These are phyloP conservation scores for Hippocampus abdominalis DNA, from an alignment of 2,113 vertebrate species.

Conservation along the genomic window DNA sequence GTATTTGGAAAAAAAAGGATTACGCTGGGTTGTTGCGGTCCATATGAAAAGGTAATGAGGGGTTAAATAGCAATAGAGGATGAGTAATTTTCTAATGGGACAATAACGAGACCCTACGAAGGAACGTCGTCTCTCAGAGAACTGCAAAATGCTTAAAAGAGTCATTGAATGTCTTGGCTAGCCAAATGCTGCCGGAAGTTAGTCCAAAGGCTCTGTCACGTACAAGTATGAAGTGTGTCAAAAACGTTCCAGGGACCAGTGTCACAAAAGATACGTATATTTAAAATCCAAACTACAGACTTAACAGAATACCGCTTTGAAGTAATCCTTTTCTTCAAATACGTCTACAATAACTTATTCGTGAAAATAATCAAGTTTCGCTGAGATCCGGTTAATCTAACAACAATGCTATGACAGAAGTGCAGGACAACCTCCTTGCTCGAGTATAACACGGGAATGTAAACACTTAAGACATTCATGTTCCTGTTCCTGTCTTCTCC, in stretches of 20 bases:
- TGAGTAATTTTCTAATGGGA: constrained; percentile 49
- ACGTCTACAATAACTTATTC: too few species aligned
- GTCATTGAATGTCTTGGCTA: constrained; percentile 1
- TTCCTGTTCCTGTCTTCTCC: constrained; percentile 26
- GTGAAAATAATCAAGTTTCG: too few species aligned
- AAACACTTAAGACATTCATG: not conserved
- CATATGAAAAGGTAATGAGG: constrained; percentile 53
- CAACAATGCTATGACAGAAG: not conserved
- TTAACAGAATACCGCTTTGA: too few species aligned
- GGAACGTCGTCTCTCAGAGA: constrained; percentile 35
- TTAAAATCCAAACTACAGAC: not conserved
- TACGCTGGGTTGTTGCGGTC: constrained; percentile 35
- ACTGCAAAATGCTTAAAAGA: constrained; percentile 6
- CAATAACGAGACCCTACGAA: constrained; percentile 32
- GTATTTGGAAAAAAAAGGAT: constrained; percentile 15
- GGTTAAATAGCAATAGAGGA: constrained; percentile 53
- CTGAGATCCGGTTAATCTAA: not conserved
- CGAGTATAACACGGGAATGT: not conserved
- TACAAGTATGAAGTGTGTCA: too few species aligned
- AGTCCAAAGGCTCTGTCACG: too few species aligned
- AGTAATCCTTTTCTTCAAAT: too few species aligned
- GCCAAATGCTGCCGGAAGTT: not conserved
- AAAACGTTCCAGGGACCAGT: too few species aligned
- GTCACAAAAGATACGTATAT: not conserved
- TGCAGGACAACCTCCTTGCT: not conserved